Evolutionary conservation across 2,113 vertebrate genomes (phyloP).

Genomic region (Ailurus styani): DNA sequence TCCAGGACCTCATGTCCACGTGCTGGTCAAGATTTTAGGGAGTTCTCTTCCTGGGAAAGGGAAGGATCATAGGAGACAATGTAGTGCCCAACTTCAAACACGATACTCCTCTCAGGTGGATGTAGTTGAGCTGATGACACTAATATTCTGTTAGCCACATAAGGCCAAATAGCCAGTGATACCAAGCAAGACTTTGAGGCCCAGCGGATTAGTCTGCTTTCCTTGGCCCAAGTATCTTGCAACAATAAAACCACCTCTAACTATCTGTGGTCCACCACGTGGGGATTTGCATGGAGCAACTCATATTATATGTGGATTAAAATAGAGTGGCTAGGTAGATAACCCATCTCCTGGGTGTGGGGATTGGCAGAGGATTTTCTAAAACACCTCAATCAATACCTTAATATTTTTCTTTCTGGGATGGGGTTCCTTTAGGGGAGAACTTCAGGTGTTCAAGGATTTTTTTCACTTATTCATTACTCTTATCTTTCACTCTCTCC

Average conservation of each 20-base stretch:
- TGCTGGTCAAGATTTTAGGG: background rate
- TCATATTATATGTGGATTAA: background rate
- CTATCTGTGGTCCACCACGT: background rate
- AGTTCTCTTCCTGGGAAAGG: background rate
- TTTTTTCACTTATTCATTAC: background rate
- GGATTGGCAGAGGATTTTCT: background rate
- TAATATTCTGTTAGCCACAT: background rate
- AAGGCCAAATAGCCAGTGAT: background rate
- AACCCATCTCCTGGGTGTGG: background rate
- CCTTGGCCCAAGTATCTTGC: background rate
- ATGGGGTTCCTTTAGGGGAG: background rate
- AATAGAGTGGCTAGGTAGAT: background rate
- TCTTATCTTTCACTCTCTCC: background rate
- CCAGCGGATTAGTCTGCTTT: background rate
- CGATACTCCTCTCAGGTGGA: background rate
- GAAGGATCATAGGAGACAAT: background rate
- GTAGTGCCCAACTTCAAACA: background rate
- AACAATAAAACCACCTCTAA: background rate
- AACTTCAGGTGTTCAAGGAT: background rate
- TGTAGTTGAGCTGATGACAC: background rate
- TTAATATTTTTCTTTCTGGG: background rate
- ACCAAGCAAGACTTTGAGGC: background rate
- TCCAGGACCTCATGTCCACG: background rate
- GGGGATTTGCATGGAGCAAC: background rate
- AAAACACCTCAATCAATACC: background rate